Percentiles rank a stretch among this genome's conserved stretches.
Conservation (phyloP, 2,888 invertebrate species). For the Spodoptera littoralis region DNA sequence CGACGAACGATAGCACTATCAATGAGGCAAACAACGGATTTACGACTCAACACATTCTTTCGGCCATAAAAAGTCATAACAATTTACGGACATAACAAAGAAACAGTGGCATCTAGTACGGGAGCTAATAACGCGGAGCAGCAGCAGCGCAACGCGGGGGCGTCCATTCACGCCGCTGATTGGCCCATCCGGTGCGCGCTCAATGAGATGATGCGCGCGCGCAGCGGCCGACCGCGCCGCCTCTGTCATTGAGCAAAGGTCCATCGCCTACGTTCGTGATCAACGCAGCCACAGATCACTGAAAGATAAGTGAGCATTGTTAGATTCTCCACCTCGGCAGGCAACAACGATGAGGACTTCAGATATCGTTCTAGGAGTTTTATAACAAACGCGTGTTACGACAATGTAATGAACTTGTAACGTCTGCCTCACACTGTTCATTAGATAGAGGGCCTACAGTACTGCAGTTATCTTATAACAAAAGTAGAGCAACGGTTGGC, state of each 20-base stretch:
- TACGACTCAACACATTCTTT: slow-evolving; percentile 80
- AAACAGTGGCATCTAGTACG: slow-evolving; percentile 81
- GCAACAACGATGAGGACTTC: slow-evolving; percentile 43
- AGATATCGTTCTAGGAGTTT: slow-evolving; percentile 35
- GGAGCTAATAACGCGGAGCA: slow-evolving; percentile 81
- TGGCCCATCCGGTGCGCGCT: slow-evolving; percentile 88
- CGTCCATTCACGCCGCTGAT: slow-evolving; percentile 88
- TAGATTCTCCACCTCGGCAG: slow-evolving; percentile 50
- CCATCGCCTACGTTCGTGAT: slow-evolving; percentile 86
- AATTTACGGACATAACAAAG: slow-evolving; percentile 85
- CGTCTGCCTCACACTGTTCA: slow-evolving; percentile 14
- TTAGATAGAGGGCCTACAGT: slow-evolving; percentile 1
- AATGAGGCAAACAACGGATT: slow-evolving; percentile 78
- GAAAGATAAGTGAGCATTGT: slow-evolving; percentile 67
- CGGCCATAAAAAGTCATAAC: slow-evolving; percentile 83
- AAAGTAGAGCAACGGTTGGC: slow-evolving; percentile 30
- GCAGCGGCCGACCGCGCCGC: slow-evolving; percentile 71
- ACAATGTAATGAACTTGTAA: slow-evolving; percentile 18
- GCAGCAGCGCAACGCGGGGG: slow-evolving; percentile 81
- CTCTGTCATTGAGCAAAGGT: slow-evolving; percentile 87
- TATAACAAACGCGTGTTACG: slow-evolving; percentile 23
- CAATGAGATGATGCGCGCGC: slow-evolving; percentile 88
- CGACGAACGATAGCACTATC: slow-evolving; percentile 75
- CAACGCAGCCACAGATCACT: slow-evolving; percentile 68
- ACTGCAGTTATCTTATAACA: slow-evolving; percentile 23